A percentile compares a stretch with the other conserved stretches of the same genome.
Conservation (phyloP, 2,888 invertebrate genomes). For the Amaurobius ferox region DNA sequence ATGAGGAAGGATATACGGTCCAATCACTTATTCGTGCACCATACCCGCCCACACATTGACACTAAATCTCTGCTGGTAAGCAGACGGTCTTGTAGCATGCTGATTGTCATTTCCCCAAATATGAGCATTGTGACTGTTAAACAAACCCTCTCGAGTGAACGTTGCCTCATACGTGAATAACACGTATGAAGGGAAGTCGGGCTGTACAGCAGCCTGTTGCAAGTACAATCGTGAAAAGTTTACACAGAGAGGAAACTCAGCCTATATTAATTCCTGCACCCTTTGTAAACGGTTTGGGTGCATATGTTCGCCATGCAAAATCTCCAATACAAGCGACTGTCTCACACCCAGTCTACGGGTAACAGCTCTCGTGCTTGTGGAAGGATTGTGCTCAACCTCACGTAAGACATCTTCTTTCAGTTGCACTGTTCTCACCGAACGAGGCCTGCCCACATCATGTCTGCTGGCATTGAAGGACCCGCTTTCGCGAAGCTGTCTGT, state of each 20-base stretch:
- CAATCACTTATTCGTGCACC: too few relatives aligned
- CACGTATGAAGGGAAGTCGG: slow-evolving; percentile 23
- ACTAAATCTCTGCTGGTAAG: neutral
- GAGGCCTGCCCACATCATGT: too few relatives aligned
- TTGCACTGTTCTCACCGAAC: too few relatives aligned
- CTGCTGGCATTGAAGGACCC: too few relatives aligned
- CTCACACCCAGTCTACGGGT: too few relatives aligned
- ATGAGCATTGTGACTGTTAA: slow-evolving; percentile 26
- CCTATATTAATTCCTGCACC: neutral
- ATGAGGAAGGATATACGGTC: neutral
- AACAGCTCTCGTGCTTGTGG: too few relatives aligned
- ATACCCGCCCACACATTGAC: slow-evolving; percentile 15
- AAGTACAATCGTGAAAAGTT: neutral
- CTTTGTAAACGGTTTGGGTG: neutral
- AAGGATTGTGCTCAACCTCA: too few relatives aligned
- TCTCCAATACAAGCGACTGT: too few relatives aligned
- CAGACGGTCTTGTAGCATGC: slow-evolving; percentile 23
- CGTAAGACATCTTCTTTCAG: too few relatives aligned
- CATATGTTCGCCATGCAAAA: too few relatives aligned
- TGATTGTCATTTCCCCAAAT: slow-evolving; percentile 19
- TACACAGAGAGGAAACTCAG: neutral
- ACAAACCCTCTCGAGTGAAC: slow-evolving; percentile 16
- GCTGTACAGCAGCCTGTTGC: slow-evolving; percentile 8
- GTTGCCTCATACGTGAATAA: slow-evolving; percentile 10
- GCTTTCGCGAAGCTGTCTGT: too few relatives aligned